Evolutionary conservation across 2,797 vertebrate species (phyloP), one percentile per base, ranked within the genome.

Genomic region (Sarcophilus harrisii): DNA sequence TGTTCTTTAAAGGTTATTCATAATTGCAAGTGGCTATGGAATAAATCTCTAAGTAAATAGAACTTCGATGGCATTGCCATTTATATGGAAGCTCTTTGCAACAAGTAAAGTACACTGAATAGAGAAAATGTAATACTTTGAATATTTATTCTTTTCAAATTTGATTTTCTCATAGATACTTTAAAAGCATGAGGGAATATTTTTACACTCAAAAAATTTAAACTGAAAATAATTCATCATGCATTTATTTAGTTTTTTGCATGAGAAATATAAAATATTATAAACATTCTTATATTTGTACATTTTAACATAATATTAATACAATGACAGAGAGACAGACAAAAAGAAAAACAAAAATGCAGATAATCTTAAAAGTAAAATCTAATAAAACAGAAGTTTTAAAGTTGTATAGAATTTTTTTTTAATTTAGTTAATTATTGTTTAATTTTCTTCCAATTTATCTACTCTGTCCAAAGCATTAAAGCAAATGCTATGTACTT

Each of bases 11-110:
- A 97, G 90, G 29, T 97, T 94, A 96, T 94, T 96, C 81, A 57
- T 98, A 95, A 96, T 96, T 97, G 59, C 73, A 57, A 95, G 95
- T 57, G 59, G 93, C 16, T 38, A 91, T 90, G 92, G 94, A 96
- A 90, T 94, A 94, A 96, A 96, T 96, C 95, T 96, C 92, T 91
- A 90, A 92, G 73, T 93, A 96, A 94, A 96, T 90, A 96, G 81
- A 96, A 90, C 30, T n/a, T 24, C 9, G 38, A 58, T 55, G 38
- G 57, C 62, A 18, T 14, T 94, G 59, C 59, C 73, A 81, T 96
- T 73, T 91, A 49, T 58, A 52, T 6, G 49, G n/a, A 73, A 93
- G 90, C 21, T 66, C 59, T 95, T 81, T 94, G 58, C 13, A 54
- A 30, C 30, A 87, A 57, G 38, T 59, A 90, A 91, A 73, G 4